phyloP scores from a whole-genome alignment of 1,140 invertebrate species.

The Semibalanus balanoides region DNA sequence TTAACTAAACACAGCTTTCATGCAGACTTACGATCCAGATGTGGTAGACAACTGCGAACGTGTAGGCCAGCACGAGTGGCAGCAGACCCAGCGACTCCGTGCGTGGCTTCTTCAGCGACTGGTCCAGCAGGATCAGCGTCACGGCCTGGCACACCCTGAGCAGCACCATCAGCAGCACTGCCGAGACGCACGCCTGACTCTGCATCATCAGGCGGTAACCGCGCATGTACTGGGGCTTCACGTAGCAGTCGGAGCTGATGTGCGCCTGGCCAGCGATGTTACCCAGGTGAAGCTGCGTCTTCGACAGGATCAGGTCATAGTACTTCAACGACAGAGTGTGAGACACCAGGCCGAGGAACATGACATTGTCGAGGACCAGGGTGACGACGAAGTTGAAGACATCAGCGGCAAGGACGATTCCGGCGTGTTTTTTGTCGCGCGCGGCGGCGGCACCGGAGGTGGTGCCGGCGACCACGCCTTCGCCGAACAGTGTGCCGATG shows the following conservation, averaged over 20 bases:
- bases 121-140: conserved; percentile 1
- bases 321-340: not conserved
- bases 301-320: not conserved
- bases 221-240: not conserved
- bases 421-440: too few relatives aligned
- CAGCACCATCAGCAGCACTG: conserved; percentile 11
- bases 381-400: not conserved
- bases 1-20: too few relatives aligned
- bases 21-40: not conserved
- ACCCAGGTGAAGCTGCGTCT: not conserved
- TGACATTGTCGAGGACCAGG: not conserved
- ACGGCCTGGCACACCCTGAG: conserved; percentile 7
- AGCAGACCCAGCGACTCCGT: not conserved
- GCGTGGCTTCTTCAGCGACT: too few relatives aligned
- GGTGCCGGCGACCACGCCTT: not conserved
- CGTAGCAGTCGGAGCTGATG: not conserved
- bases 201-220: not conserved
- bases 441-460: too few relatives aligned
- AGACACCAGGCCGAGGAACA: not conserved
- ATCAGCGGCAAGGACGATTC: not conserved
- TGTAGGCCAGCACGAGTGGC: not conserved
- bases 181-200: conserved; percentile 12
- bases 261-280: not conserved
- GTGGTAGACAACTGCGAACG: not conserved
- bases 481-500: not conserved